Base-by-base conservation (phyloP, 2,888 invertebrate species). In the Eilema caniola region DNA sequence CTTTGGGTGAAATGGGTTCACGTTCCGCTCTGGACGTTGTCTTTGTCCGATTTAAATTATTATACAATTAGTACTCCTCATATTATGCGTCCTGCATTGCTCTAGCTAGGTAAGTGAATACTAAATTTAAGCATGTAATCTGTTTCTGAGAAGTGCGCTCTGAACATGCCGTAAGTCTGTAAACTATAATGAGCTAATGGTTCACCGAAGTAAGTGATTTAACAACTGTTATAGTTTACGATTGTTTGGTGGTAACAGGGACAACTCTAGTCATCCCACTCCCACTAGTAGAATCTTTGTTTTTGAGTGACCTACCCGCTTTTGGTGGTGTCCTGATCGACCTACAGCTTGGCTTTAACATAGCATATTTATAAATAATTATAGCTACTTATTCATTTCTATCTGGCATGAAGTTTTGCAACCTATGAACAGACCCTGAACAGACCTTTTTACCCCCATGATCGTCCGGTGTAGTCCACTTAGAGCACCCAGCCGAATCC, bases 161-260 rank as follows among this genome's bases (percentile, higher is more conserved):
- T 72, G 71, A 79, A 67, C 66, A 25, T 7, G 28, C 63, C 33
- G 24, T 65, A 65, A 59, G 53, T 67, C n/a, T 20, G 31, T 41
- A 57, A 56, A 31, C 23, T 47, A 64, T 77, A 76, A 81, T 79
- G 77, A 74, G 63, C 28, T 77, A 67, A 71, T 72, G 69, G 76
- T 70, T 31, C 41, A 60, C 23, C 25, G 24, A 64, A 59, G 53
- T 62, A 16, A 60, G 66, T 20, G 37, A 61, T 12, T 28, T 56
- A 11, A 66, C 10, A 31, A 64, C 23, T 37, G 62, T 33, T 66
- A 33, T 23, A 59, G 14, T 57, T 65, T 69, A 47, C 41, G 47
- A 25, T 4, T 41, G 62, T 23, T 41, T 16, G 25, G 41, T 41
- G 3, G 37, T 11, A 41, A 62, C 20, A 11, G 16, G 41, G 24